A percentile compares a stretch with the other conserved stretches of the same genome.
These are phyloP conservation scores for Cryptoprocta ferox DNA, from an alignment of 2,797 vertebrate species.

Conservation along the genomic window DNA sequence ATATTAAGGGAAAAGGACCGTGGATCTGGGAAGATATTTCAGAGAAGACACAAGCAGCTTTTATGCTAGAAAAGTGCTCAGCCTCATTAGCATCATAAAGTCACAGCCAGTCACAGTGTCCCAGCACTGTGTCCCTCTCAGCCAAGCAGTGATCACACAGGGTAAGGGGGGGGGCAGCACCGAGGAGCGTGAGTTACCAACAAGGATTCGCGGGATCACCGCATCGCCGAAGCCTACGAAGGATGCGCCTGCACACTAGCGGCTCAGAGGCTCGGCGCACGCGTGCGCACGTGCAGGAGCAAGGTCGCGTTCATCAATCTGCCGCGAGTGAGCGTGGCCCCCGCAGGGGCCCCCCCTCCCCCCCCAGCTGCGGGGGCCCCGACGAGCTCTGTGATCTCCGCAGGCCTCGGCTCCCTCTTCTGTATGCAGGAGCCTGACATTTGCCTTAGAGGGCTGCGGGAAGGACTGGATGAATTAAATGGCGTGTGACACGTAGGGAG, in stretches of 20 bases:
- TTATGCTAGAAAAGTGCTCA: neutral
- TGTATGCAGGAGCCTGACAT: fast-evolving
- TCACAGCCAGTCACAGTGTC: fast-evolving
- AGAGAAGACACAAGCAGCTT: too few species aligned
- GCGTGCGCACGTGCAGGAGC: fast-evolving
- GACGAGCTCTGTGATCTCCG: fast-evolving
- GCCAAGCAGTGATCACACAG: too few species aligned
- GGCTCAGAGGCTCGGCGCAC: fast-evolving
- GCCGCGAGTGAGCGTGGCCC: fast-evolving
- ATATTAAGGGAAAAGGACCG: neutral
- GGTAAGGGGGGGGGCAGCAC: fast-evolving
- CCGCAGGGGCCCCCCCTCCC: too few species aligned
- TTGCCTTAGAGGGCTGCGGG: fast-evolving
- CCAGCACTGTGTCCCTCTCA: fast-evolving
- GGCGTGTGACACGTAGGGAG: neutral
- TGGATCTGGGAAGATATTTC: neutral
- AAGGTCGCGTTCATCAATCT: fast-evolving
- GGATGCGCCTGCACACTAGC: fast-evolving
- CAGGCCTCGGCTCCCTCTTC: neutral
- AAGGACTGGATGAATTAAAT: neutral
- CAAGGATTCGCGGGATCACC: fast-evolving
- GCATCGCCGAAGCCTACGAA: neutral
- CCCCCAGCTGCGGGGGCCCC: fast-evolving
- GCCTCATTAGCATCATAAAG: fast-evolving
- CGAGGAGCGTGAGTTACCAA: fast-evolving